These are phyloP conservation scores for Alloscopus bannaensis DNA, from an alignment of 2,888 invertebrate species.

Conservation along the genomic window DNA sequence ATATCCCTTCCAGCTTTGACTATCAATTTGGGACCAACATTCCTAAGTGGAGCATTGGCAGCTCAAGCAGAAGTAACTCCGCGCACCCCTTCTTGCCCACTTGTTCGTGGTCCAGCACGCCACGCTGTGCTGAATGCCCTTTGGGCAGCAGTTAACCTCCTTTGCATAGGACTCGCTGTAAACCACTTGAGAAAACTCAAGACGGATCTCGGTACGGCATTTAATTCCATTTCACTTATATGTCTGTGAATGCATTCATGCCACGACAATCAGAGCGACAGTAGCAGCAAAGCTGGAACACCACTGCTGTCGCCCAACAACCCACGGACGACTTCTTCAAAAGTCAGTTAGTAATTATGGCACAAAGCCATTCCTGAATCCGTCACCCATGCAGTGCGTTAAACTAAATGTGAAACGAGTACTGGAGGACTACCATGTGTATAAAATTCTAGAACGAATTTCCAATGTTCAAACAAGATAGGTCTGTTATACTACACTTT, in stretches of 20 bases:
- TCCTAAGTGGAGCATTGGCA: constrained; percentile 88
- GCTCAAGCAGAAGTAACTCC: constrained; percentile 78
- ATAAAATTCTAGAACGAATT: no score
- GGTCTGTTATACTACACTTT: no score
- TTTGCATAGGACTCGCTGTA: constrained; percentile 88
- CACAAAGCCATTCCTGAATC: no score
- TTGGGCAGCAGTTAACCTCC: constrained; percentile 92
- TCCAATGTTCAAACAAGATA: no score
- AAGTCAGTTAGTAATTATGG: no score
- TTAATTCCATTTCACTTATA: constrained; percentile 15
- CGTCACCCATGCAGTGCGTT: no score
- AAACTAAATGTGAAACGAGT: no score
- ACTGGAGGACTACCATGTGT: no score
- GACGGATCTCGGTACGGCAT: constrained; percentile 79
- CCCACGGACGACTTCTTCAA: no score
- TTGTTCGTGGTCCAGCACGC: constrained; percentile 90
- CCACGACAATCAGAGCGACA: no score
- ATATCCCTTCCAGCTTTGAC: constrained; percentile 67
- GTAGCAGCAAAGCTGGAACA: no score
- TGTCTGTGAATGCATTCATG: not conserved
- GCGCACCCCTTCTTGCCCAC: constrained; percentile 80
- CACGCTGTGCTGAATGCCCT: constrained; percentile 93
- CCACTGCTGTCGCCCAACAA: no score
- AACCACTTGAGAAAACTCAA: constrained; percentile 88
- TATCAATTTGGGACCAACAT: constrained; percentile 87